Base-by-base conservation (phyloP, 1,140 invertebrate species). In the Carposina sasakii region DNA sequence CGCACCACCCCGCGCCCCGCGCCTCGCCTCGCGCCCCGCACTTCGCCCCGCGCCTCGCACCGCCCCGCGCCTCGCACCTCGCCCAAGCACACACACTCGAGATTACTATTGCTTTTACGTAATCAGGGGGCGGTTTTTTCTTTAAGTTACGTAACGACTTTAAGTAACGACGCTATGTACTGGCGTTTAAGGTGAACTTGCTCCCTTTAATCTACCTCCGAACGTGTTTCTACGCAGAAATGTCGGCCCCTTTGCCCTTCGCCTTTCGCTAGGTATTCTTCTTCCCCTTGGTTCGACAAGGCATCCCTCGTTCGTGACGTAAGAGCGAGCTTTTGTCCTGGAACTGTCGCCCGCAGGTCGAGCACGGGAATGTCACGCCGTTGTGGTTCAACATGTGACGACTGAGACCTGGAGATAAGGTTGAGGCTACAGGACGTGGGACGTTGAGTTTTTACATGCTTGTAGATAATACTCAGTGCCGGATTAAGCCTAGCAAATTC, bases 381-480 rank as follows among this genome's bases (percentile, higher is more conserved):
- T 87, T 88, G 64, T 93, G 91, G n/a, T 87, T 88, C n/a, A 89
- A 81, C 57, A 92, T 76, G 76, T 93, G 91, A 15, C 91, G 87
- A 54, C 90, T 91, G 2, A 93, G 85, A 15, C 91, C 91, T 48
- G 88, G 84, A 37, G n/a, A 31, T 2, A 43, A 4, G 48, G 1
- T 43, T 19, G 5, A 26, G 24, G 5, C 5, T 26, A 6, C 24
- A 5, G 12, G 12, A 26, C 12, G 5, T 5, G 24, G 5, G 5
- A 12, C 24, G 12, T 26, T 6, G 24, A 12, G 12, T n/a, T n/a
- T n/a, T 5, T 26, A 26, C 24, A 26, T 12, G 12, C 5, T 6
- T 26, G 24, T 6, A 6, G 5, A 26, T 26, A 26, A 26, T 26
- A 26, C 5, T 12, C 12, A 6, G 12, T 6, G 12, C 12, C 5